Evolutionary conservation across 30 jellyfish, hydroid and myxozoan genomes (phyloP).

Genomic region (Hydractinia echinata): DNA sequence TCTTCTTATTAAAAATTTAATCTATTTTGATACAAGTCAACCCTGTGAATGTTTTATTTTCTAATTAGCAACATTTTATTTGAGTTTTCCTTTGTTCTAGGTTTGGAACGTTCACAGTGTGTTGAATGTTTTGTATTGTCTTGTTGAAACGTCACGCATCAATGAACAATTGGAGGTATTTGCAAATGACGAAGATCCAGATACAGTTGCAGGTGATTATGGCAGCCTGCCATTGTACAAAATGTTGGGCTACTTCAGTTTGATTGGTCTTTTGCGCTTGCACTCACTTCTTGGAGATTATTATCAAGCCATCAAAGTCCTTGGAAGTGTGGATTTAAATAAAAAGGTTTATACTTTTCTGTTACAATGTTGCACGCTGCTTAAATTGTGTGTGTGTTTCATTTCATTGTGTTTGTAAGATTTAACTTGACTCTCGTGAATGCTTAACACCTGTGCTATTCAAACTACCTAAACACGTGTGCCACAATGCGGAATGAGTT

Average conservation of each 20-base stretch:
- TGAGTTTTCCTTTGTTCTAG: conserved; percentile 12
- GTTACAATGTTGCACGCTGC: not conserved
- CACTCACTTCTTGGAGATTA: conserved; percentile 93
- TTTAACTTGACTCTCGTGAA: no score
- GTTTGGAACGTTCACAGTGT: conserved; percentile 99
- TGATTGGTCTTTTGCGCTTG: conserved; percentile 83
- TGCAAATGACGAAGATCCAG: conserved; percentile 96
- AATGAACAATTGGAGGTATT: conserved; percentile 90
- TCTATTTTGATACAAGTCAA: no score
- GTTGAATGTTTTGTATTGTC: conserved; percentile 75
- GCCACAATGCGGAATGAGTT: no score
- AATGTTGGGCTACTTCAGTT: conserved; percentile 93
- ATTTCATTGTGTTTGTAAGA: no score
- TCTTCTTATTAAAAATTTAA: no score
- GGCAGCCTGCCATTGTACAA: conserved; percentile 86
- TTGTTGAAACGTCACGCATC: conserved; percentile 92
- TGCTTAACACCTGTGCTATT: no score
- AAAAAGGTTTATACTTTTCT: conserved; percentile 57
- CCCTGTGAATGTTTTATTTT: not conserved
- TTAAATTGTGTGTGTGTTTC: no score
- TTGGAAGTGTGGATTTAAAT: conserved; percentile 89
- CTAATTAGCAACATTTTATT: not conserved
- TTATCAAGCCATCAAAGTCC: conserved; percentile 89
- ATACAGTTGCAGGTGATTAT: conserved; percentile 95
- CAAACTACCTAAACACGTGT: no score